A percentile compares a stretch with the other conserved stretches of the same genome.
These are phyloP conservation scores for Lasiommata megera DNA, from an alignment of 2,888 invertebrate genomes.

Conservation along the genomic window DNA sequence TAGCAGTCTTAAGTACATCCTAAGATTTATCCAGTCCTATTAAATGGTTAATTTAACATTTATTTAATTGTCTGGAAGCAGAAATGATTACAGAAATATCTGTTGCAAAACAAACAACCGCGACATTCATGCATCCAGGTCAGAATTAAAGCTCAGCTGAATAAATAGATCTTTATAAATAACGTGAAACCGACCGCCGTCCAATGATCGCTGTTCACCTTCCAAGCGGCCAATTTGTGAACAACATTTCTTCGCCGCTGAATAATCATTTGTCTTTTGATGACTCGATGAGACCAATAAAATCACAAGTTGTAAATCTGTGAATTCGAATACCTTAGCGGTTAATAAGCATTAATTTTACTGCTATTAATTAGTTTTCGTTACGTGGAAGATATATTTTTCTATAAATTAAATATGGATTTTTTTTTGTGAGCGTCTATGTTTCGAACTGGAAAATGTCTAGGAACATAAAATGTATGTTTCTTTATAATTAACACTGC, in stretches of 20 bases:
- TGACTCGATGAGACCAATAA: neutral
- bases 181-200: slow-evolving; percentile 51
- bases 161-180: slow-evolving; percentile 77
- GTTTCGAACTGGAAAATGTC: too few species aligned
- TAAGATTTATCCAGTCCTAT: too few species aligned
- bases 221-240: slow-evolving; percentile 54
- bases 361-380: neutral
- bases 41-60: neutral
- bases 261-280: neutral
- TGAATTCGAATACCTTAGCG: neutral
- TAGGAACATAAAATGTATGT: too few species aligned
- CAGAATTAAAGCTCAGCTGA: slow-evolving; percentile 58
- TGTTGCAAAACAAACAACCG: slow-evolving; percentile 32
- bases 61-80: neutral
- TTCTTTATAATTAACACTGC: too few species aligned
- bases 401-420: too few species aligned
- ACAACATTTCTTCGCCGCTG: slow-evolving; percentile 25
- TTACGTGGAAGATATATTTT: too few species aligned
- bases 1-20: too few species aligned
- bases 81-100: slow-evolving; percentile 23
- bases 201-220: slow-evolving; percentile 33
- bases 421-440: too few species aligned
- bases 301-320: neutral
- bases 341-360: neutral
- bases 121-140: slow-evolving; percentile 63